Evolutionary conservation across 2,797 vertebrate genomes (phyloP).

Genomic region (Ctenochaetus hawaiiensis): DNA sequence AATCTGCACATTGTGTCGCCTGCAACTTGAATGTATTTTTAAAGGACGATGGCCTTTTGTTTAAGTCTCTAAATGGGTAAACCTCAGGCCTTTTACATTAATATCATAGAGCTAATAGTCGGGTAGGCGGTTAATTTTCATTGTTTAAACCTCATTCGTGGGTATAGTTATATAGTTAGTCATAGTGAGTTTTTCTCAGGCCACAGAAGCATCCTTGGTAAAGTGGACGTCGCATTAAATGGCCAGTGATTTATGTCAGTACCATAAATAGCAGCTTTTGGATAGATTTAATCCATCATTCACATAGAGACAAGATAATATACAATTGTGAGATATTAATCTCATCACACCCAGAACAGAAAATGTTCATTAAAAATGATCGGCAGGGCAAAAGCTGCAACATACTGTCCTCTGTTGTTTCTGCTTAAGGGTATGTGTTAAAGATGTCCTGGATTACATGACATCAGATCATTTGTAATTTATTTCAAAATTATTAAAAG

Average conservation of each 20-base stretch:
- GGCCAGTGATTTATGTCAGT: not conserved
- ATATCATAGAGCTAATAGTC: not conserved
- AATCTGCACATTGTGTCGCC: not conserved
- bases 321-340: not conserved
- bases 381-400: not conserved
- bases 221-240: not conserved
- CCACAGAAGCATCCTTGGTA: not conserved
- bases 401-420: not conserved
- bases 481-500: not conserved
- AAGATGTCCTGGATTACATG: not conserved
- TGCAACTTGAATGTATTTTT: not conserved
- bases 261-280: not conserved
- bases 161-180: not conserved
- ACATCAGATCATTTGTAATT: not conserved
- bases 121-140: not conserved
- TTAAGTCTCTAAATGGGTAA: not conserved
- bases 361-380: not conserved
- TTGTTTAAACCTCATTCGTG: not conserved
- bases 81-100: slow-evolving; percentile 34
- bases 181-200: not conserved
- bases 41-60: slow-evolving; percentile 8
- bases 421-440: not conserved
- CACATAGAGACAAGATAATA: not conserved
- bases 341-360: not conserved
- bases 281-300: not conserved